phyloP scores from a whole-genome alignment of 1,140 invertebrate genomes.

The Maconellicoccus hirsutus region DNA sequence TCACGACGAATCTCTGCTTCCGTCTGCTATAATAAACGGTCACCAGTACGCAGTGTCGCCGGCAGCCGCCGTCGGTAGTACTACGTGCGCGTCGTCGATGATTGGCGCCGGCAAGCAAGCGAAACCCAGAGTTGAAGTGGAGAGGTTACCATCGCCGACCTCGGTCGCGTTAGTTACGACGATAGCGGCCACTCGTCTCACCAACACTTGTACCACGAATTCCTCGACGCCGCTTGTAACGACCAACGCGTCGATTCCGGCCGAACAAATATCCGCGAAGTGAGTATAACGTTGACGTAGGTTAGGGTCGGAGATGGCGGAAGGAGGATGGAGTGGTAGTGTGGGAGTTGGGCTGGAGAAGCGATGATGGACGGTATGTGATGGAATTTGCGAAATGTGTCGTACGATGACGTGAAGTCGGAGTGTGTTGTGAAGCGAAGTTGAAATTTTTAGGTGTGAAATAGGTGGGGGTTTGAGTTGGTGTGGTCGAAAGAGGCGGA shows the following conservation, averaged over 20 bases:
- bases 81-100: slow-evolving; percentile 33
- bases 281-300: neutral
- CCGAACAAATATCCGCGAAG: slow-evolving; percentile 12
- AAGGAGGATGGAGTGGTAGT: no score
- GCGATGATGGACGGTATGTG: no score
- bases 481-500: no score
- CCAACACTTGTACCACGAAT: slow-evolving; percentile 19
- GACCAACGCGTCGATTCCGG: neutral
- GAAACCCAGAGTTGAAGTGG: slow-evolving; percentile 72
- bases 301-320: no score
- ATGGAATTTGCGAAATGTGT: no score
- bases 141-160: slow-evolving; percentile 41
- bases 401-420: no score
- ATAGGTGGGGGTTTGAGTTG: no score
- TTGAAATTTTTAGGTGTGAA: no score
- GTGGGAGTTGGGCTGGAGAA: no score
- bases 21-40: neutral
- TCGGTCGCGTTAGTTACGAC: slow-evolving; percentile 23
- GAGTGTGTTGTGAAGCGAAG: no score
- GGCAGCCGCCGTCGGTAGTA: slow-evolving; percentile 30
- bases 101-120: slow-evolving; percentile 46
- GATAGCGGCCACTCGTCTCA: slow-evolving; percentile 12
- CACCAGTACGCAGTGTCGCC: slow-evolving; percentile 19
- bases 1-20: slow-evolving; percentile 15
- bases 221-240: neutral